Conservation (phyloP, 2,888 invertebrate species). For the Phlogophora meticulosa region DNA sequence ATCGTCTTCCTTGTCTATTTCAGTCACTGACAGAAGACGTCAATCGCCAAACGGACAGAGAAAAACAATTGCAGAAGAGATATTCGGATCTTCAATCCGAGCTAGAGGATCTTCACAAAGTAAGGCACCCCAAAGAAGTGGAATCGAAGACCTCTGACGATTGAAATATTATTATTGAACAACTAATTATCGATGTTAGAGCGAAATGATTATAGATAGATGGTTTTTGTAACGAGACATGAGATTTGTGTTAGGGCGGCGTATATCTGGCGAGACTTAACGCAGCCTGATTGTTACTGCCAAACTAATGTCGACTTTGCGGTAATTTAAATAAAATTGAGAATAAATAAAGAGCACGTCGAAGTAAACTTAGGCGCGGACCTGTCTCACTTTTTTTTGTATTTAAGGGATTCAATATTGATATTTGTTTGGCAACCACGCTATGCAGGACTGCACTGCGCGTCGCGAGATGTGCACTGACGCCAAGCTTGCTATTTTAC, state of each 20-base stretch:
- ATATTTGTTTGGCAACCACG: background rate
- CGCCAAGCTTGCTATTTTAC: background rate
- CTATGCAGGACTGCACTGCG: too few species aligned
- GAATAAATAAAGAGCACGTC: background rate
- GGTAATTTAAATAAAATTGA: background rate
- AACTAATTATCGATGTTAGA: constrained; percentile 1
- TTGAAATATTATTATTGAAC: constrained; percentile 49
- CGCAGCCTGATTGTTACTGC: background rate
- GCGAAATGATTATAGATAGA: background rate
- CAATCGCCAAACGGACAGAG: constrained; percentile 97
- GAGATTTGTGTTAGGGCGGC: constrained; percentile 1
- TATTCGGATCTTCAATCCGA: constrained; percentile 95
- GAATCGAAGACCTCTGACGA: constrained; percentile 68
- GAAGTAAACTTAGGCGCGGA: too few species aligned
- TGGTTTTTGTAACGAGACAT: constrained; percentile 16
- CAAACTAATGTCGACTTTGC: background rate
- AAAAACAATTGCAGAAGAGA: constrained; percentile 96
- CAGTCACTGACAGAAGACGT: constrained; percentile 98
- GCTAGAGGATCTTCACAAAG: constrained; percentile 86
- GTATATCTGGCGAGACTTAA: background rate
- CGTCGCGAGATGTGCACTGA: too few species aligned
- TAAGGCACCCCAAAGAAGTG: constrained; percentile 70
- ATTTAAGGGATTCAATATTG: background rate
- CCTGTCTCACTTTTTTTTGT: background rate
- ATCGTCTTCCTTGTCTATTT: constrained; percentile 47